phyloP scores from a whole-genome alignment of 2,797 vertebrate genomes.

The Ctenopoma kingsleyae region DNA sequence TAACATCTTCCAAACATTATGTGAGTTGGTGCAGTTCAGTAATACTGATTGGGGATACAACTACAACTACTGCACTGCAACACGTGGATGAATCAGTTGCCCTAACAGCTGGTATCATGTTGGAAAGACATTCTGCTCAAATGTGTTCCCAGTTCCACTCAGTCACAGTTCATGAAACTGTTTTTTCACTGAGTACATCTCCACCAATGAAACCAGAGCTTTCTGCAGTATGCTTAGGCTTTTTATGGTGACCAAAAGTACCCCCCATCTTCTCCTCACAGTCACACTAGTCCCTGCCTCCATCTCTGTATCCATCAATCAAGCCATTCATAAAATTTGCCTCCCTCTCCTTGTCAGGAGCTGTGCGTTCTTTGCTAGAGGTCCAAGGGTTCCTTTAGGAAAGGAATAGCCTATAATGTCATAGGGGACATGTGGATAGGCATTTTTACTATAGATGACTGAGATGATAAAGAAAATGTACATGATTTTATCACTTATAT shows the following conservation, averaged over 20 bases:
- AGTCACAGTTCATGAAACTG: slow-evolving; percentile 48
- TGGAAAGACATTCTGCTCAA: slow-evolving; percentile 6
- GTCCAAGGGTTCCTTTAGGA: slow-evolving; percentile 56
- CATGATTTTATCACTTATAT: slow-evolving; percentile 30
- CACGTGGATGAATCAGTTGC: slow-evolving; percentile 61
- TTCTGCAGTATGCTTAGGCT: slow-evolving; percentile 33
- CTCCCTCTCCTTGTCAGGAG: slow-evolving; percentile 41
- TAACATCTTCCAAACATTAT: slow-evolving; percentile 22
- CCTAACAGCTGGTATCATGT: slow-evolving; percentile 8
- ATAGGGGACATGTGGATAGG: slow-evolving; percentile 16
- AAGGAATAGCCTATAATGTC: slow-evolving; percentile 42
- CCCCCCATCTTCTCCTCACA: slow-evolving; percentile 26
- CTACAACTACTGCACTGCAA: slow-evolving; percentile 41
- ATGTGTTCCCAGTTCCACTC: slow-evolving; percentile 35
- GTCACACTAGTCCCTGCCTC: slow-evolving; percentile 40
- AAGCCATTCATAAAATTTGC: slow-evolving; percentile 68
- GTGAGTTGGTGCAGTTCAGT: slow-evolving; percentile 48
- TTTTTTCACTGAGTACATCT: slow-evolving; percentile 32
- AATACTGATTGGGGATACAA: slow-evolving; percentile 17
- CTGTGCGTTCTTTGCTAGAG: slow-evolving; percentile 65
- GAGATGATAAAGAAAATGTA: slow-evolving; percentile 35
- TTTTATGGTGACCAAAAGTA: slow-evolving; percentile 47
- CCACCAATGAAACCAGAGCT: slow-evolving; percentile 57
- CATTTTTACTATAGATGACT: slow-evolving; percentile 9
- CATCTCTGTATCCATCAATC: slow-evolving; percentile 63